Conservation (phyloP, 2,113 vertebrate genomes). For the Erythrolamprus reginae region DNA sequence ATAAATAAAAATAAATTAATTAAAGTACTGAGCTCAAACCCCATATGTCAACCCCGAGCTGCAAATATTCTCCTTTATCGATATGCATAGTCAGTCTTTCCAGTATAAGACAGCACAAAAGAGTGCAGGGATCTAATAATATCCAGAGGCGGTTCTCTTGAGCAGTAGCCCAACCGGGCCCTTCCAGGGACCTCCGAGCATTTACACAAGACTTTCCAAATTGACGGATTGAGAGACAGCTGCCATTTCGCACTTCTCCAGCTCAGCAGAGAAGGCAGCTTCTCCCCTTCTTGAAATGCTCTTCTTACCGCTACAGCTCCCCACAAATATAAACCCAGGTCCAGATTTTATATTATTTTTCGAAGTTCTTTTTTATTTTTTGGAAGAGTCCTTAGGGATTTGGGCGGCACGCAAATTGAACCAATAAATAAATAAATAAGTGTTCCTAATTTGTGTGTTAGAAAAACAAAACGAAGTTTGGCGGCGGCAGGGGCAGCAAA, state of each 20-base stretch:
- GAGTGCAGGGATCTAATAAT: background rate
- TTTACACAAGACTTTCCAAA: background rate
- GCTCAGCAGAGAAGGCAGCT: background rate
- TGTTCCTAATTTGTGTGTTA: background rate
- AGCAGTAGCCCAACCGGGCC: background rate
- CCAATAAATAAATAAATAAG: no score
- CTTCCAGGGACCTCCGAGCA: background rate
- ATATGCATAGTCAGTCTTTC: background rate
- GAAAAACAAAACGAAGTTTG: background rate
- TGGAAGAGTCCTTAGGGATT: no score
- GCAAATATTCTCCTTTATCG: no score
- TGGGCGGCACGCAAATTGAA: no score
- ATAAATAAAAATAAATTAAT: no score
- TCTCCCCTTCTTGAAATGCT: slow-evolving; percentile 30
- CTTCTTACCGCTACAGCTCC: background rate
- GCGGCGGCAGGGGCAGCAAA: background rate
- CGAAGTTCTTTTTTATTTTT: no score
- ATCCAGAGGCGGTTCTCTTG: background rate
- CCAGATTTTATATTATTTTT: background rate
- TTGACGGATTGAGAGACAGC: fast-evolving
- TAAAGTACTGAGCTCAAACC: no score
- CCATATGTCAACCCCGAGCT: no score
- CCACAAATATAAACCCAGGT: background rate
- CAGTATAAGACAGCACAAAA: background rate
- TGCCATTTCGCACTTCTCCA: background rate